Conservation (phyloP, 2,797 vertebrate genomes). For the Bufotes viridis region DNA sequence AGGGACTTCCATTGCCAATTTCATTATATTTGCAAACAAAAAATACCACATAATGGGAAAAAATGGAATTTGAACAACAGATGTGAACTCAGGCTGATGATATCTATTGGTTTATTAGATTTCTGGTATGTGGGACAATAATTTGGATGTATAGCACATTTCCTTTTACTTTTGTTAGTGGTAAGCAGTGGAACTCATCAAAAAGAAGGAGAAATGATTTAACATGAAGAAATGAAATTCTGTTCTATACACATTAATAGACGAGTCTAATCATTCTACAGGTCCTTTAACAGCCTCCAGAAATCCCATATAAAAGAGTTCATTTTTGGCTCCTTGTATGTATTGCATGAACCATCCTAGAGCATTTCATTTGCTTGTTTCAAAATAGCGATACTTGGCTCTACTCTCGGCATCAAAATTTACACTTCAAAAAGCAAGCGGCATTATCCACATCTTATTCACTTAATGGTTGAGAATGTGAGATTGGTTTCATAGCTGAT, state of each 20-base stretch:
- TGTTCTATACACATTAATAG: not conserved
- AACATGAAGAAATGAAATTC: not conserved
- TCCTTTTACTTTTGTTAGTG: not conserved
- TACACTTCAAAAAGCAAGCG: constrained; percentile 86
- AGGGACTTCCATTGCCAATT: too few species aligned
- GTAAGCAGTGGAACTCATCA: not conserved
- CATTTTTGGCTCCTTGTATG: not conserved
- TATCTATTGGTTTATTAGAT: too few species aligned
- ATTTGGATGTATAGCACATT: not conserved
- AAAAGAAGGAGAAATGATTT: not conserved
- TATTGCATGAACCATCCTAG: not conserved
- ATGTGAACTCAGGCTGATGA: too few species aligned
- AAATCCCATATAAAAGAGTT: constrained; percentile 11
- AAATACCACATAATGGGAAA: too few species aligned
- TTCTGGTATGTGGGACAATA: not conserved
- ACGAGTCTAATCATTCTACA: not conserved
- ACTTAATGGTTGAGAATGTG: constrained; percentile 86
- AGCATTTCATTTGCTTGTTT: constrained; percentile 43
- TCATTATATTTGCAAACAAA: too few species aligned
- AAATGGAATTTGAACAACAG: too few species aligned
- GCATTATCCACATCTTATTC: constrained; percentile 85
- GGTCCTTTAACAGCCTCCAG: constrained; percentile 6
- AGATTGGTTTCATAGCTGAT: constrained; percentile 86
- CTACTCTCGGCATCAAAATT: constrained; percentile 81
- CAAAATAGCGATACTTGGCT: constrained; percentile 80